Conservation (phyloP, 2,113 vertebrate species). For the Patagioenas fasciata region DNA sequence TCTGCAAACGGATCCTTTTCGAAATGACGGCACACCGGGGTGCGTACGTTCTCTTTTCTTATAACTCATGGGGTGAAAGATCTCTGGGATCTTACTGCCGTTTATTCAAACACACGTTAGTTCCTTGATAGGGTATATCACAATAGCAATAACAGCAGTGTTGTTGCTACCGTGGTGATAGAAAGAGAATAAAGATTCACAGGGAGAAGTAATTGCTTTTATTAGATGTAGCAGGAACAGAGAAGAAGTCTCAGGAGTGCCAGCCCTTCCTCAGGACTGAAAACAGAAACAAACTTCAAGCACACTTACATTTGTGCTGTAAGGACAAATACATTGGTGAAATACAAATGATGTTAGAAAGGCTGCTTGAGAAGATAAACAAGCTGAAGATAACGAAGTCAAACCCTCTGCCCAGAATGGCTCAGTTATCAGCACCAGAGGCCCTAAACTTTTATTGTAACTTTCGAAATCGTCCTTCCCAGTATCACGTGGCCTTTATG, state of each 20-base stretch:
- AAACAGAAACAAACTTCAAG: neutral
- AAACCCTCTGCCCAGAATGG: neutral
- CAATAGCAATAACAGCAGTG: neutral
- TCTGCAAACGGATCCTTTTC: constrained; percentile 37
- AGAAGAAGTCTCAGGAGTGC: neutral
- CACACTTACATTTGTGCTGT: neutral
- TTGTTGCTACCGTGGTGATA: neutral
- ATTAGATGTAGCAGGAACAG: neutral
- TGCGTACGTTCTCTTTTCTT: constrained; percentile 22
- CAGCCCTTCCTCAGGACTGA: neutral
- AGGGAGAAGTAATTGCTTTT: neutral
- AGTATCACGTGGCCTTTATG: constrained; percentile 1
- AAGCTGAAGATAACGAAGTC: neutral
- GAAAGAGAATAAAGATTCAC: neutral
- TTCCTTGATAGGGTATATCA: neutral
- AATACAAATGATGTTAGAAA: neutral
- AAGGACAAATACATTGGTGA: neutral
- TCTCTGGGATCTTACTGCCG: neutral
- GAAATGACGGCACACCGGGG: neutral
- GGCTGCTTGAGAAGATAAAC: constrained; percentile 23
- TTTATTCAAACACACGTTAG: neutral
- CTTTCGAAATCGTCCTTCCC: constrained; percentile 26
- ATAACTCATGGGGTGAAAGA: neutral
- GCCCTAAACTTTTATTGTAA: constrained; percentile 41
- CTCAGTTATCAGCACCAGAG: constrained; percentile 19